These are phyloP conservation scores for Pseudochaenichthys georgianus DNA, from an alignment of 2,797 vertebrate species.

Conservation along the genomic window DNA sequence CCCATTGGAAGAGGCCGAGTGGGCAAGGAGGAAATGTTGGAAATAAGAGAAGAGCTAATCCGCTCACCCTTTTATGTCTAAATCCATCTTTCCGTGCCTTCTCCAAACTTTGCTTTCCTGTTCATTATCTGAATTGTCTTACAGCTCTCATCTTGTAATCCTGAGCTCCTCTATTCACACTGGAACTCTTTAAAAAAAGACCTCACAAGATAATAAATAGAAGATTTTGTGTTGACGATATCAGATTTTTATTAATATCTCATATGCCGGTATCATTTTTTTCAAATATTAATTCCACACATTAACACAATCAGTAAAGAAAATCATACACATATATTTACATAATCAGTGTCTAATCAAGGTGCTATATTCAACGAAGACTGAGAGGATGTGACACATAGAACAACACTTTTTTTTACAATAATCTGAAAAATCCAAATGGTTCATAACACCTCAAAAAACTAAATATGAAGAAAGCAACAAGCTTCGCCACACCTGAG, in stretches of 20 bases:
- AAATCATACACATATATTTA: conserved; percentile 42
- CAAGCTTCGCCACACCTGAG: conserved; percentile 43
- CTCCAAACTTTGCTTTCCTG: conserved; percentile 65
- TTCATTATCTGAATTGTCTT: conserved; percentile 71
- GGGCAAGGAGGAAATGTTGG: conserved; percentile 72
- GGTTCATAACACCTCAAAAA: conserved; percentile 1
- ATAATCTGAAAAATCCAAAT: conserved; percentile 24
- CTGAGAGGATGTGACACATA: conserved; percentile 13
- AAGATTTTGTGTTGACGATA: conserved; percentile 35
- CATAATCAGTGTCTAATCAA: conserved; percentile 46
- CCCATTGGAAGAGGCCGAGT: no score
- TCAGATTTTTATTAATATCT: conserved; percentile 42
- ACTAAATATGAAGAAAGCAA: conserved; percentile 36
- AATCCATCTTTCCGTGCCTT: conserved; percentile 56
- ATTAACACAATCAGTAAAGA: conserved; percentile 44
- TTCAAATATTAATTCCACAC: conserved; percentile 24
- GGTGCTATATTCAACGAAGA: conserved; percentile 4
- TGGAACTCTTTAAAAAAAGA: conserved; percentile 46
- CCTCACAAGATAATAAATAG: conserved; percentile 38
- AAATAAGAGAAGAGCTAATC: conserved; percentile 76
- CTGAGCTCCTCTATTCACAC: conserved; percentile 42
- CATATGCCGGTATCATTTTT: conserved; percentile 1
- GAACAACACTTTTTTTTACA: conserved; percentile 14
- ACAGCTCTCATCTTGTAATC: conserved; percentile 62
- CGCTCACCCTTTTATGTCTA: conserved; percentile 66